These are phyloP conservation scores for Liopterus haemorrhoidalis DNA, from an alignment of 2,888 invertebrate genomes.

Conservation along the genomic window DNA sequence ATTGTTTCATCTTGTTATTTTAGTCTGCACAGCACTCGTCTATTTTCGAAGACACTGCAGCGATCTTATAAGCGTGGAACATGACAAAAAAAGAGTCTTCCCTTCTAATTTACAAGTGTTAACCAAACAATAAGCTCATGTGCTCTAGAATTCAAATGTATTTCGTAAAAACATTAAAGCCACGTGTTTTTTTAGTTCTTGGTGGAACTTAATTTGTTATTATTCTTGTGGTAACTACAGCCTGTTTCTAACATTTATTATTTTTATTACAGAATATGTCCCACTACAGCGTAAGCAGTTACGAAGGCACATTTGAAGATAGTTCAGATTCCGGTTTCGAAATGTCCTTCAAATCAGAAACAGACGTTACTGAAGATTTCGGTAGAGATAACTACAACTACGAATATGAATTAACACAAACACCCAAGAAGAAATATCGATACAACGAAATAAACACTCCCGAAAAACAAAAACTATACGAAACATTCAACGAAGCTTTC, in stretches of 20 bases:
- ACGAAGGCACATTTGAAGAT: conserved; percentile 45
- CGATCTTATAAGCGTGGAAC: too few relatives aligned
- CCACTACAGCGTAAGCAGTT: conserved; percentile 33
- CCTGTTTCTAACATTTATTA: neutral
- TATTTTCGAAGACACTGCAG: too few relatives aligned
- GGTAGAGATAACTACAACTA: conserved; percentile 41
- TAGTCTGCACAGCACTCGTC: too few relatives aligned
- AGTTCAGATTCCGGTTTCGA: conserved; percentile 78
- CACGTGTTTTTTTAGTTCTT: neutral
- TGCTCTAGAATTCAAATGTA: too few relatives aligned
- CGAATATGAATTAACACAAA: conserved; percentile 36
- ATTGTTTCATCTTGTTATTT: too few relatives aligned
- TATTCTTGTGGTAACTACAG: neutral
- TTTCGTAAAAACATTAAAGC: too few relatives aligned
- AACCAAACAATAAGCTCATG: too few relatives aligned
- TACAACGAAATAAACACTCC: conserved; percentile 23
- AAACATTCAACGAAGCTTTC: conserved; percentile 44
- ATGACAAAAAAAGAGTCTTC: too few relatives aligned
- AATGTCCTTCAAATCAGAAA: conserved; percentile 57
- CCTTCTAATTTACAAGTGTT: too few relatives aligned
- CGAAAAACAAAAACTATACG: conserved; percentile 37
- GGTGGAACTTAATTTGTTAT: neutral
- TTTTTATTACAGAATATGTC: conserved; percentile 32
- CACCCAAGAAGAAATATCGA: conserved; percentile 35
- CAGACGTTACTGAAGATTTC: conserved; percentile 40